These are phyloP conservation scores for Nematolebias whitei DNA, from an alignment of 2,113 vertebrate genomes.

Conservation along the genomic window DNA sequence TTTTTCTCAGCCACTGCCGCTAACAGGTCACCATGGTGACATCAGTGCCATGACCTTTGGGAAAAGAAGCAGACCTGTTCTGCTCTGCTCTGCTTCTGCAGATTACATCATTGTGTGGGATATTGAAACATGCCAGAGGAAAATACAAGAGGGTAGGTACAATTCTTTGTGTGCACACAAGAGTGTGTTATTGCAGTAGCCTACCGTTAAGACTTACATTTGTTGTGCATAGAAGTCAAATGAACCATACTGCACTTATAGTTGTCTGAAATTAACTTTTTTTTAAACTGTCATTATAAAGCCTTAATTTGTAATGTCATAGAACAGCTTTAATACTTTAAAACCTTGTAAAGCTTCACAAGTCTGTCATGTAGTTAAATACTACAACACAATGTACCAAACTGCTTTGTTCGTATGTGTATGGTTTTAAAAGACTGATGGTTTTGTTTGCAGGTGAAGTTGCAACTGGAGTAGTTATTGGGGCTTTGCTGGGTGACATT, in stretches of 20 bases:
- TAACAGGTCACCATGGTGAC: conserved; percentile 83
- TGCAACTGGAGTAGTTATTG: conserved; percentile 80
- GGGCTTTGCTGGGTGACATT: conserved; percentile 77
- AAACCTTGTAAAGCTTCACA: background rate
- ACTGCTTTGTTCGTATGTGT: background rate
- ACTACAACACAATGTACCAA: too few species aligned
- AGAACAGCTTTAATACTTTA: background rate
- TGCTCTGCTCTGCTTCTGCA: conserved; percentile 87
- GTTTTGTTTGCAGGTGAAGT: conserved; percentile 74
- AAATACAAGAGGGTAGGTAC: conserved; percentile 75
- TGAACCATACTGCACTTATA: too few species aligned
- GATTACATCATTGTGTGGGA: conserved; percentile 86
- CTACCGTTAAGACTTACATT: too few species aligned
- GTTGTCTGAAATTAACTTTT: background rate
- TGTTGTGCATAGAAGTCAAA: too few species aligned
- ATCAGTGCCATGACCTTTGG: conserved; percentile 86
- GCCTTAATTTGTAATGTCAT: background rate
- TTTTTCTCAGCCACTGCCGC: conserved; percentile 65
- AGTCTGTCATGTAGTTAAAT: conserved; percentile 34
- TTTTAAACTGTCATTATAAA: background rate
- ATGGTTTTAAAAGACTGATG: background rate
- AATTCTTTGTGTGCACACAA: background rate
- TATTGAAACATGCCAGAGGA: conserved; percentile 77
- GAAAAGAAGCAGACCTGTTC: conserved; percentile 58
- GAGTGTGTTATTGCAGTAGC: too few species aligned